Conservation (phyloP, 2,797 vertebrate genomes). For the Pipistrellus pygmaeus region DNA sequence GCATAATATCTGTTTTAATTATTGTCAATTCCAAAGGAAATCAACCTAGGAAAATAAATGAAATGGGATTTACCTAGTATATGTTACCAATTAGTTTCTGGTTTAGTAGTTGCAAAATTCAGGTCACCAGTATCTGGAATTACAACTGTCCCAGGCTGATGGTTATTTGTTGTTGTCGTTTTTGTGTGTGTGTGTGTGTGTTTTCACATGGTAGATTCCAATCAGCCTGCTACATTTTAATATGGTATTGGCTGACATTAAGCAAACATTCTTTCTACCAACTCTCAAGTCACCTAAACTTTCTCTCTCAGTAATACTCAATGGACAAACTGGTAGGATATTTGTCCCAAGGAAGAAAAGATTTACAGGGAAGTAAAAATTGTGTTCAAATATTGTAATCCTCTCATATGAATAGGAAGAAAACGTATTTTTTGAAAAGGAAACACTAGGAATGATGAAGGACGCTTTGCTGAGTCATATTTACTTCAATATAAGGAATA, state of each 20-base stretch:
- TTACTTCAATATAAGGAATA: background rate
- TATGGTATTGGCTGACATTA: background rate
- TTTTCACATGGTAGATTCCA: background rate
- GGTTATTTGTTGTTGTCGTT: no score
- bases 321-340: background rate
- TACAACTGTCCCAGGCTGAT: background rate
- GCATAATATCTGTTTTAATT: slow-evolving; percentile 58
- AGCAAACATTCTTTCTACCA: background rate
- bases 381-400: background rate
- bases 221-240: background rate
- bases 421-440: background rate
- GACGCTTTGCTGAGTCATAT: background rate
- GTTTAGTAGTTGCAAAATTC: background rate
- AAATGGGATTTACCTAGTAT: background rate
- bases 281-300: background rate
- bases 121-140: background rate
- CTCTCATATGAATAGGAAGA: background rate
- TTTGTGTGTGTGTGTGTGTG: no score
- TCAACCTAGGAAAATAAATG: slow-evolving; percentile 8
- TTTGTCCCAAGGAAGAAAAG: background rate
- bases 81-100: background rate
- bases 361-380: background rate
- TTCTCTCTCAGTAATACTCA: background rate
- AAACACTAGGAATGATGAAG: background rate
- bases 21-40: slow-evolving; percentile 58